Conservation (phyloP, 1,140 invertebrate species). For the Trachelipus rathkii region DNA sequence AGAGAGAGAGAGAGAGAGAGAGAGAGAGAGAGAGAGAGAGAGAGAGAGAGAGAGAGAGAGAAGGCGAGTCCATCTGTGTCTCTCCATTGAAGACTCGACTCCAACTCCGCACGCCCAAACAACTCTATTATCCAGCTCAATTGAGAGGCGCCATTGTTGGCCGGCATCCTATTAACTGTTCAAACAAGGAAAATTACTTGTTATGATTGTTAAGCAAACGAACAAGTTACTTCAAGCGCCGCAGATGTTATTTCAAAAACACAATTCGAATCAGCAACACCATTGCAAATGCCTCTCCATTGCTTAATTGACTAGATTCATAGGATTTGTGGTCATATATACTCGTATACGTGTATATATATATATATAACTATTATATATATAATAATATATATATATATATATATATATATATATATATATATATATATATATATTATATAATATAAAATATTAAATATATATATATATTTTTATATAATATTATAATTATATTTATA, state of each 20-base stretch:
- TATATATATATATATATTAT: constrained; percentile 3
- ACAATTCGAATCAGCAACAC: neutral
- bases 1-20: constrained; percentile 1
- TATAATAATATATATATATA: constrained; percentile 15
- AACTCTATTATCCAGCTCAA: constrained; percentile 2
- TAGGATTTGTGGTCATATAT: neutral
- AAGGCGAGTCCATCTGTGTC: constrained; percentile 4
- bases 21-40: constrained; percentile 11
- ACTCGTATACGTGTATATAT: neutral
- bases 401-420: constrained; percentile 15
- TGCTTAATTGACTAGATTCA: neutral
- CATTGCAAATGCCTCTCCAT: neutral
- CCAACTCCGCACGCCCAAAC: neutral
- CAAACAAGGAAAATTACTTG: constrained; percentile 3
- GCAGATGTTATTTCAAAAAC: constrained; percentile 8
- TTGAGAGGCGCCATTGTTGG: constrained; percentile 3
- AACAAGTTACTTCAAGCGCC: neutral
- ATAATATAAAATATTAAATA: no score
- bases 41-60: neutral
- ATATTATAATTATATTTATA: no score
- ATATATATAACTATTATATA: constrained; percentile 15
- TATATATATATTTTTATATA: no score
- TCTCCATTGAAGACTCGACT: neutral
- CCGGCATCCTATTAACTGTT: constrained; percentile 9
- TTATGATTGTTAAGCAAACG: constrained; percentile 10